Evolutionary conservation across 1,140 invertebrate genomes (phyloP), one percentile per base, ranked within the genome.

Genomic region (Apis florea): DNA sequence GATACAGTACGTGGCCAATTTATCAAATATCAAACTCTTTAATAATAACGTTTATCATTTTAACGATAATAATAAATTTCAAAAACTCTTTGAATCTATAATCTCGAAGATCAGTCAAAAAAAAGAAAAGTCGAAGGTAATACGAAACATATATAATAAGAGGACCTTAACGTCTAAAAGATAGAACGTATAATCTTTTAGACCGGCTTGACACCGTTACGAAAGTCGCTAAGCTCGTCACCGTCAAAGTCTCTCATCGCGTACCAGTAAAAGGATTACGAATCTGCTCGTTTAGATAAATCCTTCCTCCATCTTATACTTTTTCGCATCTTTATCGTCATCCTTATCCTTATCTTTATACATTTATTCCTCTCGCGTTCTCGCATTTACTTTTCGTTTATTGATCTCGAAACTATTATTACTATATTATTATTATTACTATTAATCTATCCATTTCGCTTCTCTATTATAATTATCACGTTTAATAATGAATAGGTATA

Each of bases 161-260:
- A 56, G 68, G 68, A 74, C 75, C 68, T 85, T 77, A 77, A 82
- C 73, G 68, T 54, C 58, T 53, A 72, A 79, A 80, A 83, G 84
- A 53, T 82, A 79, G 56, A 54, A 78, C 79, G 74, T 59, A 67
- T 83, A 78, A 76, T 83, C 82, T 83, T 86, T 87, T 84, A 86
- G 85, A 75, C 78, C 74, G 64, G 75, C 86, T 86, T 87, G 79
- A 87, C 86, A 87, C 74, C 77, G 66, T 88, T 84, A 72, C 74
- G 85, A 82, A 88, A 87, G 80, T 85, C 78, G 71, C 68, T 87
- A 88, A 88, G 86, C 85, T 86, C 86, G 83, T 88, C 86, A 87
- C 74, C 72, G 71, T 85, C 83, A 88, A 88, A 87, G 86, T 76
- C 64, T 85, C 64, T 83, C 75, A 71, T 84, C 73, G 79, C 40